These are phyloP conservation scores for Dolichotis patagonum DNA, from an alignment of 2,113 vertebrate genomes.

Conservation along the genomic window DNA sequence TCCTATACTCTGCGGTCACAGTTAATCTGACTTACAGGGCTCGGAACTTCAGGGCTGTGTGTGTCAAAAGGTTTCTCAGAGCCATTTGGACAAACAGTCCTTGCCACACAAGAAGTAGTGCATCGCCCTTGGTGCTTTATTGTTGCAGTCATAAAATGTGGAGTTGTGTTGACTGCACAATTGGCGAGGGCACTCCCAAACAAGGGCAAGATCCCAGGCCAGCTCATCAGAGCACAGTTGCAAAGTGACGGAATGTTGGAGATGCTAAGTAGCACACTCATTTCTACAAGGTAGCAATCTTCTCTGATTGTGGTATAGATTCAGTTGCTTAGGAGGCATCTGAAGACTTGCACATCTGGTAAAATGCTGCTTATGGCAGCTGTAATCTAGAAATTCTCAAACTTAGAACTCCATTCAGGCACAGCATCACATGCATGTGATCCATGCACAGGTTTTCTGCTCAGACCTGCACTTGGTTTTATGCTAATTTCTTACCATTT, in stretches of 20 bases:
- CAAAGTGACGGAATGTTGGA: slow-evolving; percentile 55
- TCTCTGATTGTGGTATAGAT: neutral
- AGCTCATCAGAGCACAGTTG: slow-evolving; percentile 64
- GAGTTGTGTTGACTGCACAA: slow-evolving; percentile 54
- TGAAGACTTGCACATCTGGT: neutral
- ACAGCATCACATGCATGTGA: neutral
- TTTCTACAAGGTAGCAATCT: slow-evolving; percentile 42
- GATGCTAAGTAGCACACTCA: neutral
- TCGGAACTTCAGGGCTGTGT: neutral
- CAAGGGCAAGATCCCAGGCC: neutral
- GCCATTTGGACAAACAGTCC: slow-evolving; percentile 30
- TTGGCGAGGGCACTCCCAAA: slow-evolving; percentile 55
- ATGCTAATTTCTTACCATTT: neutral
- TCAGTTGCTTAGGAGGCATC: slow-evolving; percentile 8
- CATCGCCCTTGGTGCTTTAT: slow-evolving; percentile 11
- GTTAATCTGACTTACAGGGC: slow-evolving; percentile 58
- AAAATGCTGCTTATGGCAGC: neutral
- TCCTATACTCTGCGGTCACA: slow-evolving; percentile 53
- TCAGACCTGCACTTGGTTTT: neutral
- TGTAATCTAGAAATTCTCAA: slow-evolving; percentile 49
- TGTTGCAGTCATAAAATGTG: slow-evolving; percentile 57
- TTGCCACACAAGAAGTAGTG: slow-evolving; percentile 62
- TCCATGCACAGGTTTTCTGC: neutral
- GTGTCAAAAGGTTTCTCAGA: slow-evolving; percentile 56
- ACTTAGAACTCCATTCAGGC: neutral